phyloP scores from a whole-genome alignment of 2,113 vertebrate genomes.

The Nibea albiflora region DNA sequence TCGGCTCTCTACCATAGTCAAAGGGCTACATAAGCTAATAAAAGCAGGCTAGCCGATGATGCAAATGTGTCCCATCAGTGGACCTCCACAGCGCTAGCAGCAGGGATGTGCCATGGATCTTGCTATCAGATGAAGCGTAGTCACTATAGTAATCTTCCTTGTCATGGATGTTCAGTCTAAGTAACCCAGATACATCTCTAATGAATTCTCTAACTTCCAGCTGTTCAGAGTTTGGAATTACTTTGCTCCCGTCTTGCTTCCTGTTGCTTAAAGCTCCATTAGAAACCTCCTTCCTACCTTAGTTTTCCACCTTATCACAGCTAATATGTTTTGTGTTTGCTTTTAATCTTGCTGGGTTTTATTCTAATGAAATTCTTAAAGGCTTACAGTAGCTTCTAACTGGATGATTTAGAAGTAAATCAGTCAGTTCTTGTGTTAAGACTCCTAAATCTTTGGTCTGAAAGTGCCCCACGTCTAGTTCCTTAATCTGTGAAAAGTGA shows the following conservation, averaged over 20 bases:
- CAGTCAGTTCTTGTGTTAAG: not conserved
- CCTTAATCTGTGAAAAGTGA: constrained; percentile 9
- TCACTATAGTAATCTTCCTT: too few relatives aligned
- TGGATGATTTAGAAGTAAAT: not conserved
- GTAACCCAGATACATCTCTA: constrained; percentile 23
- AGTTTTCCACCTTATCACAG: constrained; percentile 20
- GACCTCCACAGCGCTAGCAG: constrained; percentile 29
- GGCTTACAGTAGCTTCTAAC: constrained; percentile 5
- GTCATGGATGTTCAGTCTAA: not conserved
- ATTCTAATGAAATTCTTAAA: constrained; percentile 35
- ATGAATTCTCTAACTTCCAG: constrained; percentile 12
- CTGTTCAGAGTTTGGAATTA: not conserved
- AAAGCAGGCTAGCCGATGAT: constrained; percentile 26
- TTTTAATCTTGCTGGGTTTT: constrained; percentile 12
- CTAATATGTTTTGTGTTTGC: constrained; percentile 57
- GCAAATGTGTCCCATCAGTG: constrained; percentile 46
- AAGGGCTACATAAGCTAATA: constrained; percentile 32
- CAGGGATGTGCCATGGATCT: constrained; percentile 1
- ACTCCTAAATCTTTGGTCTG: not conserved
- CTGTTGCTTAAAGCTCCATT: constrained; percentile 8
- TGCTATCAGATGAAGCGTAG: constrained; percentile 43
- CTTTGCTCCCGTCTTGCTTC: constrained; percentile 6
- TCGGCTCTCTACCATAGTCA: not conserved
- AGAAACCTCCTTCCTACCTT: not conserved
- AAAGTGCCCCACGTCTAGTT: not conserved